Base-by-base conservation (phyloP, 2,113 vertebrate species). In the Bombycilla garrulus region DNA sequence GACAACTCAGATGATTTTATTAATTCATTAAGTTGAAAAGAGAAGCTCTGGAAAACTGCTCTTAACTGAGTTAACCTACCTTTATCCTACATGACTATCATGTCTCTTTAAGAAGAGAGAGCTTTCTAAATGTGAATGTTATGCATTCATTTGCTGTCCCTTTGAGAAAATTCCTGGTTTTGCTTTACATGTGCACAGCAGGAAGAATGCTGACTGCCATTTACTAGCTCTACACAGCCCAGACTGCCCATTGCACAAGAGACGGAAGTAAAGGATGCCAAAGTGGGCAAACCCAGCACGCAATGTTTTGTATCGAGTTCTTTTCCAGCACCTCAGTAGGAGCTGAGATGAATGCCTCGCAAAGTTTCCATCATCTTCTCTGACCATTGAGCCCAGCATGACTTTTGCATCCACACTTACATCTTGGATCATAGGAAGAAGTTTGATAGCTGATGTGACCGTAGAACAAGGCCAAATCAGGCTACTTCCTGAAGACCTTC, bases 191-290 rank as follows among this genome's bases (percentile, higher is more conserved):
- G 3, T 29, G 7, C 44, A 64, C 19, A 50, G 21, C 44, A 64
- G 35, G 22, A 42, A 40, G 19, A 20, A 38, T 29, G 8, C 5
- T 78, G 17, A 28, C 18, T 42, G 18, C 4, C 29, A 24, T n/a
- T 73, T 64, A 3, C 8, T 47, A 4, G 11, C 4, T 44, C 4
- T 23, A 35, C 17, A 4, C 10, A 1, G 7, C 23, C 24, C 0
- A 0, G 15, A n/a, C 12, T n/a, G 10, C 28, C 26, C 33, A 42
- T 29, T 14, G 38, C n/a, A 19, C 2, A 58, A 51, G 40, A 33
- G 12, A 5, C 40, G 47, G 24, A 76, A 65, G 4, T n/a, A 61
- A 65, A 71, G 18, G 10, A 36, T 71, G 5, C 6, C 31, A 35
- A 50, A 60, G 22, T 22, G 8, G 6, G 2, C 1, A 36, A 81